Percentiles rank a stretch among this genome's conserved stretches.
Conservation (phyloP, 2,888 invertebrate genomes). For the Agrochola lota region DNA sequence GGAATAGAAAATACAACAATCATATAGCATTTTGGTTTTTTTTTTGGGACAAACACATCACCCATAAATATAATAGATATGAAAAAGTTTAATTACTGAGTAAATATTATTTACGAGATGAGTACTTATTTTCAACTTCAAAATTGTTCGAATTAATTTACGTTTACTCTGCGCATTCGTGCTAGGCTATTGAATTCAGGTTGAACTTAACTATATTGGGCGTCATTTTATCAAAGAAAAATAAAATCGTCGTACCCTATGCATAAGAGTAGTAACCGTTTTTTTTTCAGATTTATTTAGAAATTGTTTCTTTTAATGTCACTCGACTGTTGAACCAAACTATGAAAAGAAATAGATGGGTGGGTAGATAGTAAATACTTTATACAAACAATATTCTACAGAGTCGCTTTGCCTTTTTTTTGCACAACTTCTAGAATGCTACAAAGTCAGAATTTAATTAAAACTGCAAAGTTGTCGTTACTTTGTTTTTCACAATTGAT, state of each 20-base stretch:
- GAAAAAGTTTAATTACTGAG: neutral
- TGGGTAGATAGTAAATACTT: neutral
- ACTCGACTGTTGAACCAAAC: neutral
- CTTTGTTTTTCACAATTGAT: slow-evolving; percentile 8
- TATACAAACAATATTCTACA: neutral
- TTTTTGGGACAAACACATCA: neutral
- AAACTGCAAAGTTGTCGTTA: neutral
- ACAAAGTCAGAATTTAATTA: neutral
- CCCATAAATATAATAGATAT: neutral
- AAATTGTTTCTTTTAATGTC: neutral
- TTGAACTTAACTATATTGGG: neutral
- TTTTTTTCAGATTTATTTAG: neutral
- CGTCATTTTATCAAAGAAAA: neutral
- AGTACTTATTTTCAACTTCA: neutral
- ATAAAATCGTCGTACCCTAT: neutral
- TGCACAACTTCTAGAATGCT: neutral
- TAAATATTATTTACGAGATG: neutral
- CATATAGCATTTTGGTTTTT: neutral
- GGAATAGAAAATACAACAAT: neutral
- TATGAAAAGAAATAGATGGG: neutral
- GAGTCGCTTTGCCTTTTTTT: neutral
- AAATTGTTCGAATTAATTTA: neutral
- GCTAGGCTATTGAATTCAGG: neutral
- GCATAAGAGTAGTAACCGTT: neutral
- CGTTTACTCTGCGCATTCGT: neutral